Percentiles rank a stretch among this genome's conserved stretches.
Conservation (phyloP, 2,797 vertebrate genomes). For the Morus bassanus region DNA sequence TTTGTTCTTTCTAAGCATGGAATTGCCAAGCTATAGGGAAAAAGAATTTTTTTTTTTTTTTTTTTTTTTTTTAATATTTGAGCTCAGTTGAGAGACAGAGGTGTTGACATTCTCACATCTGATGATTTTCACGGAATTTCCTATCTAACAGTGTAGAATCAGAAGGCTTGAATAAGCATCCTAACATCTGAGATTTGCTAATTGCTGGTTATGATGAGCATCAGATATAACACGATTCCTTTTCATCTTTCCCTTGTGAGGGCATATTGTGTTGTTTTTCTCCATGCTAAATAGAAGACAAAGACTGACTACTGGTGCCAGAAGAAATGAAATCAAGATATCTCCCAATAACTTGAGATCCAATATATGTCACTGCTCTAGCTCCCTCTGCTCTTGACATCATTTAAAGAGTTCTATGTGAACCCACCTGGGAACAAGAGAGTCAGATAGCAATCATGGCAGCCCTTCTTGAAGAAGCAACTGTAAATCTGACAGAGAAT, state of each 20-base stretch:
- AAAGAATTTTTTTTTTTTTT: neutral
- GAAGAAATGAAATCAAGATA: slow-evolving; percentile 50
- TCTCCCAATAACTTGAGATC: slow-evolving; percentile 21
- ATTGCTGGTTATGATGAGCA: slow-evolving; percentile 18
- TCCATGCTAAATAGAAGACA: neutral
- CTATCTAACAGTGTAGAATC: neutral
- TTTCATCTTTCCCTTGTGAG: neutral
- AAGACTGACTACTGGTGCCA: neutral
- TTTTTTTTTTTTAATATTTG: neutral
- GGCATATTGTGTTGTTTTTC: neutral
- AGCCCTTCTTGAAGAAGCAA: neutral
- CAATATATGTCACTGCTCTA: slow-evolving; percentile 14
- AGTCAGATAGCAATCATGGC: slow-evolving; percentile 23
- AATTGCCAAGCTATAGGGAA: neutral
- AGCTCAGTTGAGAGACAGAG: neutral
- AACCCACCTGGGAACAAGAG: neutral
- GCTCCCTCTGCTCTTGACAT: slow-evolving; percentile 7
- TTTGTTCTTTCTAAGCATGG: neutral
- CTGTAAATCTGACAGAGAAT: slow-evolving; percentile 14
- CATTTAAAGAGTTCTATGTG: slow-evolving; percentile 22
- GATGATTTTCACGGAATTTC: neutral
- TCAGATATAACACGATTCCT: neutral
- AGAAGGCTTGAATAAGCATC: neutral
- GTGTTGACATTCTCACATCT: neutral
- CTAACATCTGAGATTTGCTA: neutral